Evolutionary conservation across 1,140 invertebrate genomes (phyloP).

Genomic region (Globodera ellingtonae): DNA sequence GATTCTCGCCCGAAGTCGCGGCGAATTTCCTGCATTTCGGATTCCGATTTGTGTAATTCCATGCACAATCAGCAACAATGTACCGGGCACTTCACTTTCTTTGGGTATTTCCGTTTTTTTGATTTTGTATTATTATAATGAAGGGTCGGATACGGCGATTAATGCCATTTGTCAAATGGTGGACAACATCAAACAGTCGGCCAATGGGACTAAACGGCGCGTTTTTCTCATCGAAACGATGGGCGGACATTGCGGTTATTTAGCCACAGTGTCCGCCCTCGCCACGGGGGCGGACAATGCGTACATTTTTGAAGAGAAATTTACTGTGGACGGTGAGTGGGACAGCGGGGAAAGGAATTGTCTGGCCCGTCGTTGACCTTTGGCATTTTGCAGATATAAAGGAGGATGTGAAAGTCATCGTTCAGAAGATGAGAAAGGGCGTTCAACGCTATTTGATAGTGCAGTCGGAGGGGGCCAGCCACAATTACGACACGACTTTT

Average conservation of each 20-base stretch:
- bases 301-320: slow-evolving; percentile 96
- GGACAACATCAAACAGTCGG: slow-evolving; percentile 79
- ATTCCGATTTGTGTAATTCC: slow-evolving; percentile 95
- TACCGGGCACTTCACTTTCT: slow-evolving; percentile 89
- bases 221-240: slow-evolving; percentile 96
- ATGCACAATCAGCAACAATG: slow-evolving; percentile 88
- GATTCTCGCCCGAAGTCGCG: slow-evolving; percentile 77
- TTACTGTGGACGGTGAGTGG: slow-evolving; percentile 78
- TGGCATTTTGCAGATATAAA: slow-evolving; percentile 45
- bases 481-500: slow-evolving; percentile 66
- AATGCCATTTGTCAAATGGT: slow-evolving; percentile 95
- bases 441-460: slow-evolving; percentile 93
- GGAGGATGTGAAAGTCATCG: slow-evolving; percentile 74
- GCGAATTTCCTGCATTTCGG: slow-evolving; percentile 81
- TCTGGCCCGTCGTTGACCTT: background rate
- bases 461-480: slow-evolving; percentile 79
- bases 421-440: slow-evolving; percentile 91
- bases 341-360: slow-evolving; percentile 69
- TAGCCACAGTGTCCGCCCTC: slow-evolving; percentile 88
- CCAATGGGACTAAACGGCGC: slow-evolving; percentile 69
- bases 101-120: slow-evolving; percentile 67
- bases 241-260: slow-evolving; percentile 97
- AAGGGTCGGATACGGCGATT: slow-evolving; percentile 90
- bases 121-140: background rate
- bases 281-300: slow-evolving; percentile 97